These are phyloP conservation scores for Pampusana beccarii DNA, from an alignment of 2,113 vertebrate genomes.

Conservation along the genomic window DNA sequence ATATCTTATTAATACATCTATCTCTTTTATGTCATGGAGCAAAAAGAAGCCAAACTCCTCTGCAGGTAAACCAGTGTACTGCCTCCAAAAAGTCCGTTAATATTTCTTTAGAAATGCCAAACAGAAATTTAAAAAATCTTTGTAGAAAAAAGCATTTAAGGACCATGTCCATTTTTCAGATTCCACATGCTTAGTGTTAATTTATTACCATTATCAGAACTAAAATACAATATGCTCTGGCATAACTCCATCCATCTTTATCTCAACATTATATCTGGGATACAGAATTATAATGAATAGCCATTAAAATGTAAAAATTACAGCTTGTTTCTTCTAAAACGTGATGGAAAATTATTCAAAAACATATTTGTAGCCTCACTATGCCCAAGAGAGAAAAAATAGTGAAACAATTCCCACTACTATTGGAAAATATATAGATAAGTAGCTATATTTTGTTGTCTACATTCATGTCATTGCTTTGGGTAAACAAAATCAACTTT, in stretches of 20 bases:
- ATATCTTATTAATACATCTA: neutral
- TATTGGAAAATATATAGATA: neutral
- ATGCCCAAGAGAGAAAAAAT: neutral
- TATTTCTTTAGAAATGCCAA: neutral
- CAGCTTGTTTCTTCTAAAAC: neutral
- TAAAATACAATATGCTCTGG: neutral
- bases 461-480: neutral
- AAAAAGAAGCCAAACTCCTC: neutral
- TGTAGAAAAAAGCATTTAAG: neutral
- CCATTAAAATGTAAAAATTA: neutral
- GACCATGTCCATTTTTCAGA: neutral
- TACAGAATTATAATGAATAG: neutral
- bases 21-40: neutral
- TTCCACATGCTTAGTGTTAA: neutral
- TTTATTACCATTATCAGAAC: neutral
- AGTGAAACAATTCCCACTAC: neutral
- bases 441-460: neutral
- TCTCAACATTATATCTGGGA: neutral
- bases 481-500: constrained; percentile 3
- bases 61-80: neutral
- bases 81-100: neutral
- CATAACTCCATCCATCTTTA: neutral
- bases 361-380: neutral
- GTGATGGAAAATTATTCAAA: neutral
- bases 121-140: neutral